Percentiles rank a stretch among this genome's conserved stretches.
Conservation (phyloP, 2,888 invertebrate species). For the Oscheius sp. region DNA sequence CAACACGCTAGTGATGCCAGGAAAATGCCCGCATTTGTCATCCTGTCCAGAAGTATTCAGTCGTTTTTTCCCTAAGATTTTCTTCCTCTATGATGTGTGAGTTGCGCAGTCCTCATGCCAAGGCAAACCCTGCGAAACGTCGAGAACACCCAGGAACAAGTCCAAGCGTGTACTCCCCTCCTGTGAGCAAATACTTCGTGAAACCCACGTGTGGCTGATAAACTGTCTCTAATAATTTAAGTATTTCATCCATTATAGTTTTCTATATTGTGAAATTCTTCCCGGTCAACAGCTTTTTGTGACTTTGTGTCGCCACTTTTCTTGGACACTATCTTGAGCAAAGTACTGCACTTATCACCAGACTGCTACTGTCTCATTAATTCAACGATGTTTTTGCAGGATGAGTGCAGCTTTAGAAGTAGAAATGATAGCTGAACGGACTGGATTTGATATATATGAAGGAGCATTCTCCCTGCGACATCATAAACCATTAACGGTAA, state of each 20-base stretch:
- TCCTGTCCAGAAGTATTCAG: background rate
- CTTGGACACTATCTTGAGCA: background rate
- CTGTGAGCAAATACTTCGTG: constrained; percentile 25
- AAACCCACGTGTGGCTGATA: constrained; percentile 6
- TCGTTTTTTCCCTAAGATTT: background rate
- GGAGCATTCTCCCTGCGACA: background rate
- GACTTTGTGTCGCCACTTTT: background rate
- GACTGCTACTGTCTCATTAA: background rate
- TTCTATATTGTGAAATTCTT: background rate
- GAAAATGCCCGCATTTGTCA: background rate
- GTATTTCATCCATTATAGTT: background rate
- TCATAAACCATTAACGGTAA: background rate
- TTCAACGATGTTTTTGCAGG: constrained; percentile 11
- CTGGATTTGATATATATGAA: background rate
- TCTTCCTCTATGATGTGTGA: background rate
- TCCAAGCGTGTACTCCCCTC: constrained; percentile 22
- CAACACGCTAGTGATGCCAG: background rate
- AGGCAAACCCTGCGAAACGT: constrained; percentile 19
- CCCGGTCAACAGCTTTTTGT: background rate
- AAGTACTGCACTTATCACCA: constrained; percentile 9
- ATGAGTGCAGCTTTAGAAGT: constrained; percentile 16
- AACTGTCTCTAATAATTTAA: background rate
- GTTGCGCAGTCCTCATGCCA: background rate
- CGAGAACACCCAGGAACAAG: constrained; percentile 24
- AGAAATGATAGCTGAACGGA: background rate